Evolutionary conservation across 2,797 vertebrate species (phyloP), one percentile per base, ranked within the genome.

Genomic region (Urocyon cinereoargenteus): DNA sequence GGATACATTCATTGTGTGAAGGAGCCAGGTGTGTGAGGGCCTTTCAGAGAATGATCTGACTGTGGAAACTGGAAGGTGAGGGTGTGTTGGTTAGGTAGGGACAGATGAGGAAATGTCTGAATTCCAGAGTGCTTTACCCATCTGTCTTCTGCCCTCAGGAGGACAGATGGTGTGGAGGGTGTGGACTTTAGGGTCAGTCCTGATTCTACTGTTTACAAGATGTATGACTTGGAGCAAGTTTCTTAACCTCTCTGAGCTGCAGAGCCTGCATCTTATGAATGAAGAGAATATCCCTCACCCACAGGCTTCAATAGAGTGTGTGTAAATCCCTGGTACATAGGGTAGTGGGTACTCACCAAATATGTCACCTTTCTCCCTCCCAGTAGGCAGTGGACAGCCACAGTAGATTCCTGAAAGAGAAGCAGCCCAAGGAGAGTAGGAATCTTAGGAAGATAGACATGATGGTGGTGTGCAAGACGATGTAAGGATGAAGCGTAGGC

Each of bases 261-360:
- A 72, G 40, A 28, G 18, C 5, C 61, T n/a, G 57, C 51, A 61
- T n/a, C 62, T 49, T 18, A 79, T 2, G 21, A 34, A 31, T 34
- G 78, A 40, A 59, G 55, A 59, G 13, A 64, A 0, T 40, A 36
- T 6, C 40, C 2, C 64, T 68, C 13, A 55, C 13, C 70, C 45
- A 21, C n/a, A 90, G 61, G 21, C 70, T 83, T 55, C 45, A 64
- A 6, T 1, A 14, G 57, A 31, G 11, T n/a, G 0, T n/a, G 1
- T 16, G 13, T 22, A 36, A 53, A 49, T 12, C 21, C 18, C 13
- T 1, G 22, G 57, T 21, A 8, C 3, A 0, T 8, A 68, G 36
- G 49, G 81, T 21, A 34, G 36, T 8, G 24, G 49, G 22, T n/a
- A 6, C 40, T 59, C 68, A 36, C 28, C 62, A 31, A 16, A 51